Base-by-base conservation (phyloP, 2,113 vertebrate genomes). In the Cepphus grylle region DNA sequence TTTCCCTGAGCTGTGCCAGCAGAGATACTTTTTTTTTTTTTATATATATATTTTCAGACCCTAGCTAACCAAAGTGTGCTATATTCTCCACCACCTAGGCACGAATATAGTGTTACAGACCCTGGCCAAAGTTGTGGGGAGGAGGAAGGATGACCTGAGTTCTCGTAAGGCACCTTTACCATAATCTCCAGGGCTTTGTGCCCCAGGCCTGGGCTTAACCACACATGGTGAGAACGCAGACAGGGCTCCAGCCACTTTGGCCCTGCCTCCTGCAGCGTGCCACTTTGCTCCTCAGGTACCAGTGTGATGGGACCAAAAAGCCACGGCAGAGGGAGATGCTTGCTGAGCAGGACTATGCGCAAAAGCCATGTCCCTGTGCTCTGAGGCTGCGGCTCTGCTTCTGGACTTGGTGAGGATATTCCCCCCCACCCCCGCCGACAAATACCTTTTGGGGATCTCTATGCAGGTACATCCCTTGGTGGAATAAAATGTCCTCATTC, bases 1-100 rank as follows among this genome's bases (percentile, higher is more conserved):
- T 91, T 97, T 97, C 96, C 94, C 89, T 43, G 71, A 91, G 89
- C 86, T 77, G 58, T 94, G 91, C 94, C 93, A 93, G 78, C 73
- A 66, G 42, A 81, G 38, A 87, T 42, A 9, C 15, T 18, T 30
- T 29, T 87, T 65, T 42, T 36, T 45, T 45, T 82, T 42, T 78
- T 62, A 12, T 23, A 92, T n/a, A 88, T 83, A 14, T 83, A 83
- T 96, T 94, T 93, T 91, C 84, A 95, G 74, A 50, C 32, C 78
- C 63, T 85, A 66, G 69, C 78, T 55, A 83, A 42, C 87, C 74
- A 15, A 94, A 67, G 30, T 3, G 4, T 21, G 62, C 71, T 95
- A 42, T 72, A 62, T 82, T 71, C 74, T 67, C 38, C 70, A 95
- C 53, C 65, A 95, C 53, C 65, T 93, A 85, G 62, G 26, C 9